Evolutionary conservation across 2,113 vertebrate genomes (phyloP).

Genomic region (Ictalurus furcatus): DNA sequence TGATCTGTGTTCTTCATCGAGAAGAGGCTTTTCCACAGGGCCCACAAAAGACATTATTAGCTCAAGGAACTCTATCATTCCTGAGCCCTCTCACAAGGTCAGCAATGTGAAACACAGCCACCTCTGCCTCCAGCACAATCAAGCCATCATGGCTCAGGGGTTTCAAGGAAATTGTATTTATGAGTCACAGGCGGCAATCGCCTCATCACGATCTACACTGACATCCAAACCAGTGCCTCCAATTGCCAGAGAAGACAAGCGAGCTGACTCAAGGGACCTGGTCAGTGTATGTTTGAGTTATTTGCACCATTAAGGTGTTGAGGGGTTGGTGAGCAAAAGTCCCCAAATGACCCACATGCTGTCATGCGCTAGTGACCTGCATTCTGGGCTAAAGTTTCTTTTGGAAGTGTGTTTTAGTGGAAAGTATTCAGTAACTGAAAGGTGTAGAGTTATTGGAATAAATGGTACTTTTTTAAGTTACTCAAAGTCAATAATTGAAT

Average conservation of each 20-base stretch:
- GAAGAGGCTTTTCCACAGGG: constrained; percentile 22
- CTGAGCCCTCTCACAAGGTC: constrained; percentile 51
- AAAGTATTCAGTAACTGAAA: not conserved
- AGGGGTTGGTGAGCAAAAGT: constrained; percentile 15
- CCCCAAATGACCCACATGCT: constrained; percentile 7
- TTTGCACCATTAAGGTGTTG: constrained; percentile 14
- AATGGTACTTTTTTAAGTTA: not conserved
- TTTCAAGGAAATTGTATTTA: constrained; percentile 53
- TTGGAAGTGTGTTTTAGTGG: not conserved
- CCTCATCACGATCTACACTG: constrained; percentile 26
- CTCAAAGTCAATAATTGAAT: too few species aligned
- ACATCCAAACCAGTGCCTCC: constrained; percentile 23
- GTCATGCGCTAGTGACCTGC: not conserved
- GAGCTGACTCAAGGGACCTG: constrained; percentile 17
- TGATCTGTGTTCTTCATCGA: constrained; percentile 10
- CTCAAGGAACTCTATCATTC: constrained; percentile 50
- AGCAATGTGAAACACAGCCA: not conserved
- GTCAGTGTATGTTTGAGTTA: constrained; percentile 38
- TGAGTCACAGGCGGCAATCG: constrained; percentile 41
- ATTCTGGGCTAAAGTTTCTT: not conserved
- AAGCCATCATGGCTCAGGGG: constrained; percentile 30
- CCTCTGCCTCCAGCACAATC: constrained; percentile 45
- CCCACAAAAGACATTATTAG: constrained; percentile 33
- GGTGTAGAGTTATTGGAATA: not conserved
- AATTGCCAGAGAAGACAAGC: not conserved